These are phyloP conservation scores for Toxotes jaculatrix DNA, from an alignment of 2,113 vertebrate genomes.

Conservation along the genomic window DNA sequence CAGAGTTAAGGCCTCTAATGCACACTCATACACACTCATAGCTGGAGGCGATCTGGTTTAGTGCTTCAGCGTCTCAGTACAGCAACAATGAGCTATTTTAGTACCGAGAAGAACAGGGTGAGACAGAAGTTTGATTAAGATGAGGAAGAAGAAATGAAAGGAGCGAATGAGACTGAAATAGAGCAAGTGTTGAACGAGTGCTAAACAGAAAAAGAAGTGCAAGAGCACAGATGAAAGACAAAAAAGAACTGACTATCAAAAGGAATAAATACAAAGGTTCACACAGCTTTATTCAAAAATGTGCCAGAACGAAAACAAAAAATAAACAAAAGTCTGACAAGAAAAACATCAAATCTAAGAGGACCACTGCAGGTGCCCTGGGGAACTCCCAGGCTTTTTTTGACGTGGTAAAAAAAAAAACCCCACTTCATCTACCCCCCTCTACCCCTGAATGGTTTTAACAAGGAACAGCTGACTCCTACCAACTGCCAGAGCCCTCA, in stretches of 20 bases:
- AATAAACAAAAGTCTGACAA: not conserved
- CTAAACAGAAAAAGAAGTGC: not conserved
- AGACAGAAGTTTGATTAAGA: constrained; percentile 10
- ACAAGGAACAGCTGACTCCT: constrained; percentile 60
- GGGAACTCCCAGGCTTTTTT: constrained; percentile 43
- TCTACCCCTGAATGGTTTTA: constrained; percentile 19
- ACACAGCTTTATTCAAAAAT: not conserved
- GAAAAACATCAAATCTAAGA: not conserved
- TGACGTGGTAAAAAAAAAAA: constrained; percentile 19
- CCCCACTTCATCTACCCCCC: constrained; percentile 19
- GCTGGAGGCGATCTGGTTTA: constrained; percentile 52
- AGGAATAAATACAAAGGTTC: not conserved
- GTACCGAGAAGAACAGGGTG: constrained; percentile 14
- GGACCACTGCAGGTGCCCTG: not conserved
- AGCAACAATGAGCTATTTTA: constrained; percentile 62
- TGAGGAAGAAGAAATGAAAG: not conserved
- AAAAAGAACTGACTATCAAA: not conserved
- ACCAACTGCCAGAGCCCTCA: constrained; percentile 15
- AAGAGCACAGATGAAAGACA: not conserved
- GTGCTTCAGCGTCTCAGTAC: constrained; percentile 19
- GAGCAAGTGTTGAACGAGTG: constrained; percentile 1
- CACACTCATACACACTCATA: constrained; percentile 33
- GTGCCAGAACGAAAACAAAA: too few species aligned
- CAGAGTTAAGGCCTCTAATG: constrained; percentile 34
- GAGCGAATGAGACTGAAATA: not conserved